phyloP scores from a whole-genome alignment of 1,140 invertebrate species.

The Dendrolimus punctatus region DNA sequence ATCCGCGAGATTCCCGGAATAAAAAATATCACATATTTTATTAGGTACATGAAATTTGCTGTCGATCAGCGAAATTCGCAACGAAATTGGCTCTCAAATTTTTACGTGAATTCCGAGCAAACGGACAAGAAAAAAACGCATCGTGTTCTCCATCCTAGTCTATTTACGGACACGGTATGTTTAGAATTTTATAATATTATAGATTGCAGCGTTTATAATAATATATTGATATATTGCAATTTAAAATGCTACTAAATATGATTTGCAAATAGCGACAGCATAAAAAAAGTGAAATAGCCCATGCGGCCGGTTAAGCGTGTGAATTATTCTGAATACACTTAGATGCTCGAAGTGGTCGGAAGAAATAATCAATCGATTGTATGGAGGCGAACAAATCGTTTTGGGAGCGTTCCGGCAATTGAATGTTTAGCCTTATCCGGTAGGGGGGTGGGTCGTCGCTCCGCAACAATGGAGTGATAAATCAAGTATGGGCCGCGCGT shows the following conservation, averaged over 20 bases:
- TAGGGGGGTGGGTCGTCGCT: constrained; percentile 40
- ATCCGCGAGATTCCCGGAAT: too few relatives aligned
- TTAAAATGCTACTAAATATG: background rate
- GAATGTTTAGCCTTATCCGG: constrained; percentile 56
- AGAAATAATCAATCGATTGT: constrained; percentile 47
- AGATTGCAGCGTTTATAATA: constrained; percentile 3
- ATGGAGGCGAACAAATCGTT: constrained; percentile 53
- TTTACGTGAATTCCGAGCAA: too few relatives aligned
- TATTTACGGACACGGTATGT: too few relatives aligned
- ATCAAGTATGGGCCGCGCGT: constrained; percentile 65
- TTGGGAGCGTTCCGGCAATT: constrained; percentile 57
- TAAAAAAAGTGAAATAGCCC: too few relatives aligned
- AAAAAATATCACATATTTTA: too few relatives aligned
- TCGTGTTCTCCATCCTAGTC: too few relatives aligned
- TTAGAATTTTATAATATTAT: constrained; percentile 2
- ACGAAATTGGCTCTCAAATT: too few relatives aligned
- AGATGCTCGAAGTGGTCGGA: constrained; percentile 24
- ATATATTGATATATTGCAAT: background rate
- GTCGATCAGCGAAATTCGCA: too few relatives aligned
- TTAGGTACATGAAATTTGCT: too few relatives aligned
- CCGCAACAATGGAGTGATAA: constrained; percentile 66
- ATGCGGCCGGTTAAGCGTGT: background rate
- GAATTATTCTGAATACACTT: constrained; percentile 11
- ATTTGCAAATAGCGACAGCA: too few relatives aligned
- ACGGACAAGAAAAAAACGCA: too few relatives aligned